phyloP scores from a whole-genome alignment of 2,113 vertebrate genomes.

The Heterotis niloticus region DNA sequence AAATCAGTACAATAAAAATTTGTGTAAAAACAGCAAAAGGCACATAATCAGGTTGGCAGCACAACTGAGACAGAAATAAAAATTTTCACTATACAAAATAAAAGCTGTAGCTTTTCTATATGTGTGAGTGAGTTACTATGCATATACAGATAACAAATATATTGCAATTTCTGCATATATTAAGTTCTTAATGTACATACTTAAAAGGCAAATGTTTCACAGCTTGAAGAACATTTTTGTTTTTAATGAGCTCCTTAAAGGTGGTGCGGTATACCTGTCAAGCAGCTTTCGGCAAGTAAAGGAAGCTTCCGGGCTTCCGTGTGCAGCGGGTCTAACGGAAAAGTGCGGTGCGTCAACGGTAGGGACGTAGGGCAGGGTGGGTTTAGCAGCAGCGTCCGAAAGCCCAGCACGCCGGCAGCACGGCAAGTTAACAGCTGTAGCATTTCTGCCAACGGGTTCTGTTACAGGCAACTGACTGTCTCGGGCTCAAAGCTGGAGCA shows the following conservation, averaged over 20 bases:
- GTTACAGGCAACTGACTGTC: background rate
- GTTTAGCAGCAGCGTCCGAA: background rate
- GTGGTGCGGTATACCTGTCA: background rate
- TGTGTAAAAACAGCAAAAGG: conserved; percentile 35
- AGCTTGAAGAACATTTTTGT: conserved; percentile 24
- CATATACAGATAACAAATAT: conserved; percentile 4
- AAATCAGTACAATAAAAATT: conserved; percentile 19
- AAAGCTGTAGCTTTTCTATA: background rate
- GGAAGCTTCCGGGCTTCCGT: background rate
- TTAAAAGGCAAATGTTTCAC: conserved; percentile 40
- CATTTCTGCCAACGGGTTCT: background rate
- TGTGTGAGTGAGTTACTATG: conserved; percentile 29
- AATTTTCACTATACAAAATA: conserved; percentile 16
- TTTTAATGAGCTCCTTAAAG: background rate
- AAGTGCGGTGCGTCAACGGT: background rate
- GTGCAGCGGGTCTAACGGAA: too few species aligned
- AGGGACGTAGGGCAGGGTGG: too few species aligned
- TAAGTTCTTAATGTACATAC: conserved; percentile 19
- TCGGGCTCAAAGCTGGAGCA: too few species aligned
- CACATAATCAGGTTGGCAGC: conserved; percentile 33
- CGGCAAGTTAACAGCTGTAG: background rate
- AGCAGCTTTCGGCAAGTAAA: background rate
- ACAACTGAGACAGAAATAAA: conserved; percentile 23
- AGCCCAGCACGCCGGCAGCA: background rate
- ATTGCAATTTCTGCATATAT: background rate